Conservation (phyloP, 1,140 invertebrate genomes). For the Macrobrachium nipponense region DNA sequence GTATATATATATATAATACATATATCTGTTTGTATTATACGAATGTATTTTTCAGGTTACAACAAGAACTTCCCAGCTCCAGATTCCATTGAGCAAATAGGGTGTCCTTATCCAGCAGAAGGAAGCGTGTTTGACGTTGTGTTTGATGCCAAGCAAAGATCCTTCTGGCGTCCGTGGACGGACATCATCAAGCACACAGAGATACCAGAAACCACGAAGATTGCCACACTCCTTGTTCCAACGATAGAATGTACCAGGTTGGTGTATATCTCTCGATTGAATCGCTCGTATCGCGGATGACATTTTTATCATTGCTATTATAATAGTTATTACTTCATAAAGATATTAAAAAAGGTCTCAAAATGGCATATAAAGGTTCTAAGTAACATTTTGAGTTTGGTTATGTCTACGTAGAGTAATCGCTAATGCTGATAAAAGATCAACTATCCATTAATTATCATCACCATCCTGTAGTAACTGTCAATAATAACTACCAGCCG, state of each 20-base stretch:
- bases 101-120: conserved; percentile 80
- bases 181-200: conserved; percentile 76
- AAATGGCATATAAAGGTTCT: background rate
- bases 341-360: too few species aligned
- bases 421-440: too few species aligned
- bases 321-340: background rate
- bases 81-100: conserved; percentile 75
- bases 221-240: conserved; percentile 83
- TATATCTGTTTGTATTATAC: background rate
- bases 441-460: too few species aligned
- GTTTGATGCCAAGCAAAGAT: conserved; percentile 73
- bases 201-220: conserved; percentile 73
- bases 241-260: conserved; percentile 87
- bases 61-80: conserved; percentile 77
- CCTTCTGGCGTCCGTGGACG: conserved; percentile 80
- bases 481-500: too few species aligned
- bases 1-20: conserved; percentile 7
- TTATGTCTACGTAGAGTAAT: too few species aligned
- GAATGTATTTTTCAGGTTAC: conserved; percentile 68
- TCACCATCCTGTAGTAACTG: too few species aligned
- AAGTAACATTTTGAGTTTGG: too few species aligned
- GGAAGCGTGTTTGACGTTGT: conserved; percentile 84
- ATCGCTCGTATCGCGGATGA: background rate
- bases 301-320: background rate
- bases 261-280: background rate